Base-by-base conservation (phyloP, 2,797 vertebrate genomes). In the Falco peregrinus region DNA sequence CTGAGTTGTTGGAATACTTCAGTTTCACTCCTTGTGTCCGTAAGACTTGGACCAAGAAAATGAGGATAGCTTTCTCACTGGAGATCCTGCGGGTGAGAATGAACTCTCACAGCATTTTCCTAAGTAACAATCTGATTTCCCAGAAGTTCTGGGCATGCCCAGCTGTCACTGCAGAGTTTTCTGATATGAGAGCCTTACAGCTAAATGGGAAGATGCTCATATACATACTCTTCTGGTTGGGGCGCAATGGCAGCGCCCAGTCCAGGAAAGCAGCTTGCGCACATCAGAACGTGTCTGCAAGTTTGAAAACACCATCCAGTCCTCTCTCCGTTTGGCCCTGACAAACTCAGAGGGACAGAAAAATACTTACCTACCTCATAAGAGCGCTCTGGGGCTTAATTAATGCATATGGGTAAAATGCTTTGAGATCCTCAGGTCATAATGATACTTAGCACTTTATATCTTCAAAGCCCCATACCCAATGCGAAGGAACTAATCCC, bases 401-500 rank as follows among this genome's bases (percentile, higher is more conserved):
- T 97, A 96, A 97, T 95, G 92, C 37, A 0, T 61, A 80, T 61
- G 87, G 84, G 89, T 94, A 97, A 96, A 96, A 96, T 67, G 93
- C 92, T 94, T 96, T 97, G 92, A 96, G 96, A 97, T 97, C 95
- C 95, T 97, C 70, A 65, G 95, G 95, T 97, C 95, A 93, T 95
- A 94, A 96, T 93, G 96, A 95, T 96, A 96, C 96, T 97, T 95
- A 97, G 95, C 92, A 93, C 96, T 97, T 96, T 94, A 96, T 95
- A 97, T 97, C 95, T 97, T 97, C 96, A 97, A 97, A 97, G 97
- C 80, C 89, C 95, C 96, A 97, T 95, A 96, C 96, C 97, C 94
- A 96, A 90, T 94, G 89, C 0, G 7, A 96, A 93, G 92, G 96
- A 95, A 88, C 93, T 96, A 95, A 97, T 97, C 95, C 97, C 96